A percentile compares a stretch with the other conserved stretches of the same genome.
phyloP scores from a whole-genome alignment of 1,140 invertebrate species.

The Heterodera schachtii region DNA sequence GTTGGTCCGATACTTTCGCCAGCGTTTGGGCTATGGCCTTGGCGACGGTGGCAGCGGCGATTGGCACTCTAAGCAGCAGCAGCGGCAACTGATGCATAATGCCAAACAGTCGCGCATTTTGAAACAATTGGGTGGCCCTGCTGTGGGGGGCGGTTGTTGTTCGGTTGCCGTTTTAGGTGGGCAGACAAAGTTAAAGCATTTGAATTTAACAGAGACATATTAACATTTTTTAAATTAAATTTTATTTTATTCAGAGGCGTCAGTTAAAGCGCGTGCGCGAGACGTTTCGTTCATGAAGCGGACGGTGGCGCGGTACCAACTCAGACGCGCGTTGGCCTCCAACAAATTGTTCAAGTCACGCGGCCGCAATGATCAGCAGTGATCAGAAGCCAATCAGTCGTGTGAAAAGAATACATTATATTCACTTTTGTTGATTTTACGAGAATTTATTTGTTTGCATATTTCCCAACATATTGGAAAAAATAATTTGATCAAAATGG shows the following conservation, averaged over 20 bases:
- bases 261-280: constrained; percentile 74
- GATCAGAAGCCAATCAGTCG: background rate
- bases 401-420: too few relatives aligned
- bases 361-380: constrained; percentile 42
- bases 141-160: constrained; percentile 55
- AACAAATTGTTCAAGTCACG: constrained; percentile 40
- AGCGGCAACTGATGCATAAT: background rate
- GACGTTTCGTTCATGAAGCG: constrained; percentile 83
- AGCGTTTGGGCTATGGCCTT: constrained; percentile 64
- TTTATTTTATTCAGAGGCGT: constrained; percentile 19
- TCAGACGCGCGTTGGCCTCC: constrained; percentile 77
- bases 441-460: too few relatives aligned
- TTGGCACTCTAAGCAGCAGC: background rate
- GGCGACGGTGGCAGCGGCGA: background rate
- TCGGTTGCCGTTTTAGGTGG: background rate
- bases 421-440: too few relatives aligned
- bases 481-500: too few relatives aligned
- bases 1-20: constrained; percentile 75
- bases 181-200: too few relatives aligned
- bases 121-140: constrained; percentile 81
- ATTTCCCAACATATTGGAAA: too few relatives aligned
- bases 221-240: background rate
- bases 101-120: background rate
- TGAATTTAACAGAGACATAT: too few relatives aligned
- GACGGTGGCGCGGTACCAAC: constrained; percentile 77